Base-by-base conservation (phyloP, 2,797 vertebrate genomes). In the Cottoperca gobio region DNA sequence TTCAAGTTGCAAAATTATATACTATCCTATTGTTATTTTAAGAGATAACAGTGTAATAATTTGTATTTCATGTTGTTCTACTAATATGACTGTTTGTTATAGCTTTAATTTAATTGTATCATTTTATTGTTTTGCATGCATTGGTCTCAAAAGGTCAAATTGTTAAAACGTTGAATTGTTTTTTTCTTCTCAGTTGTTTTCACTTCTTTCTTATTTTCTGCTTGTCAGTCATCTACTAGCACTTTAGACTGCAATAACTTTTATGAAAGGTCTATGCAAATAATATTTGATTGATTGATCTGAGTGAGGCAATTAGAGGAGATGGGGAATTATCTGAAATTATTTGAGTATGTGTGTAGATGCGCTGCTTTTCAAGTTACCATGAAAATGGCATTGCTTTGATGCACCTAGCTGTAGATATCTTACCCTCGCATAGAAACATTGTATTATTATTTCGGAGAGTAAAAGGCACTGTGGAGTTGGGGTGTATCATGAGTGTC, bases 291-390 rank as follows among this genome's bases (percentile, higher is more conserved):
- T n/a, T 54, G 28, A 54, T 35, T 54, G 17, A 55, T 70, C 49
- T 68, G 62, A 82, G 57, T 49, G 78, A 67, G 68, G 31, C 11
- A 16, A n/a, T n/a, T n/a, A 78, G 59, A 66, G 72, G 52, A 52
- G 45, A 49, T 12, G n/a, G n/a, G n/a, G n/a, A 66, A 69, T 65
- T 35, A 62, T 65, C 16, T 48, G 54, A 70, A 78, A 81, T 64
- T 19, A 76, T 48, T 24, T 28, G 10, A 54, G 35, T 7, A 67
- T 55, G 67, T 76, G 67, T 76, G 81, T n/a, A 23, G 66, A 67
- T 43, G 43, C 14, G n/a, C 11, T 5, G 12, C 52, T 61, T 58
- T 61, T 61, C 49, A 69, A 76, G 71, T n/a, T n/a, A n/a, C n/a
- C n/a, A n/a, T n/a, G n/a, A n/a, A n/a, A n/a, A n/a, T 46, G 73